Percentiles rank a stretch among this genome's conserved stretches.
Conservation (phyloP, 2,113 vertebrate genomes). For the Leptodactylus fuscus region DNA sequence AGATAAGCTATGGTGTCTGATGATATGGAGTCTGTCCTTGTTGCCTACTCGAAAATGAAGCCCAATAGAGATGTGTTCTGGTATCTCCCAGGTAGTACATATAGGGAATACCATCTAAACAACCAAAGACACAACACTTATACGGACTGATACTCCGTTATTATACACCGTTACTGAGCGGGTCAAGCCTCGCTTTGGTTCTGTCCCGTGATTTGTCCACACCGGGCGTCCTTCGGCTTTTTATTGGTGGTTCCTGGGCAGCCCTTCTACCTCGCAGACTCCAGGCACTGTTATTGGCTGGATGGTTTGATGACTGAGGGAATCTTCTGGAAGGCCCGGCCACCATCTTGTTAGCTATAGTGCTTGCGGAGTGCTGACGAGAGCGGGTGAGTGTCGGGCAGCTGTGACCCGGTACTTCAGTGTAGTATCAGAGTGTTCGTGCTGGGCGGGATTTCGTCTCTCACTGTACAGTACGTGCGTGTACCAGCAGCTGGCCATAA, state of each 20-base stretch:
- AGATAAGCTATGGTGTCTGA: too few relatives aligned
- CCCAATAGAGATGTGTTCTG: too few relatives aligned
- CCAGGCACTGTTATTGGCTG: not conserved
- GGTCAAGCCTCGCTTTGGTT: not conserved
- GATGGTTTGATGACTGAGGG: not conserved
- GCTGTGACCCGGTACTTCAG: not conserved
- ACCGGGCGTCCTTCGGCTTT: not conserved
- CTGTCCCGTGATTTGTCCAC: not conserved
- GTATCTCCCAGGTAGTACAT: too few relatives aligned
- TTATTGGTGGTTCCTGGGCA: not conserved
- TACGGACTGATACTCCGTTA: too few relatives aligned
- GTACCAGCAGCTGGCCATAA: too few relatives aligned
- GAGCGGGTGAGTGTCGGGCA: slow-evolving; percentile 72
- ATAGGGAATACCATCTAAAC: too few relatives aligned
- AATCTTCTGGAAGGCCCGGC: slow-evolving; percentile 51
- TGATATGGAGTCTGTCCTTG: too few relatives aligned
- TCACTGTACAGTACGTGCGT: too few relatives aligned
- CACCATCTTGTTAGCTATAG: slow-evolving; percentile 67
- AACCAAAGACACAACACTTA: too few relatives aligned
- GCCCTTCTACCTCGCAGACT: slow-evolving; percentile 8
- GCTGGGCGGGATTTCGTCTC: too few relatives aligned
- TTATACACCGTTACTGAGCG: too few relatives aligned
- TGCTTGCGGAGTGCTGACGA: slow-evolving; percentile 68
- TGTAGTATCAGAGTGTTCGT: not conserved
- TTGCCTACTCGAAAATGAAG: too few relatives aligned